Evolutionary conservation across 2,797 vertebrate genomes (phyloP).

Genomic region (Chanos chanos): DNA sequence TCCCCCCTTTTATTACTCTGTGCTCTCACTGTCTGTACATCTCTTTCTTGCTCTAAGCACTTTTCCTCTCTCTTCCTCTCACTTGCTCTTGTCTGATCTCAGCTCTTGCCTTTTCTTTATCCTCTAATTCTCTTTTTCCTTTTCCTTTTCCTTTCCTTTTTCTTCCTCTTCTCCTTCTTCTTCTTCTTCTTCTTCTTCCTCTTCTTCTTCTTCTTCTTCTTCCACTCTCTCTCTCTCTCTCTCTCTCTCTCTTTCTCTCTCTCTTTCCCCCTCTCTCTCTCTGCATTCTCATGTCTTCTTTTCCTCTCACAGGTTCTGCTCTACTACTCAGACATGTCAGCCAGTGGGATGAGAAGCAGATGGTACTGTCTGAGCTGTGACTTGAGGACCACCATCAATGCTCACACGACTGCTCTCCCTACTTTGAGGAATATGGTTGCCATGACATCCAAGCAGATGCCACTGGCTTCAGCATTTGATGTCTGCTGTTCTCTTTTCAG

Average conservation of each 20-base stretch:
- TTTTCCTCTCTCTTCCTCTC: not conserved
- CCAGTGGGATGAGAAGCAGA: not conserved
- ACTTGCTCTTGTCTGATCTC: not conserved
- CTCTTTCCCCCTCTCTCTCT: not conserved
- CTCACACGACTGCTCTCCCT: too few relatives aligned
- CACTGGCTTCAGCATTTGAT: conserved; percentile 19
- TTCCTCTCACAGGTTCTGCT: not conserved
- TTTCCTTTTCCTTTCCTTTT: not conserved
- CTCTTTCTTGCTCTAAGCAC: not conserved
- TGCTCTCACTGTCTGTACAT: too few relatives aligned
- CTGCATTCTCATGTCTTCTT: not conserved
- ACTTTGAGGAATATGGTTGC: conserved; percentile 39
- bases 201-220: not conserved
- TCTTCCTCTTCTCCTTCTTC: not conserved
- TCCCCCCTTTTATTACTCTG: too few relatives aligned
- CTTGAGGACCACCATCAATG: not conserved
- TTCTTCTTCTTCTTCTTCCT: not conserved
- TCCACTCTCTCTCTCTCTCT: not conserved
- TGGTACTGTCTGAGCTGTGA: conserved; percentile 3
- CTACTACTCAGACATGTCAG: not conserved
- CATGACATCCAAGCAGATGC: conserved; percentile 38
- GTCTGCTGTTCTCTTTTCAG: not conserved
- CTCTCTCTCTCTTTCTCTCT: not conserved
- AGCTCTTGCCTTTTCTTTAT: not conserved
- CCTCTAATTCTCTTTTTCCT: too few relatives aligned